Evolutionary conservation across 2,113 vertebrate species (phyloP).

Genomic region (Macquaria ambigua): DNA sequence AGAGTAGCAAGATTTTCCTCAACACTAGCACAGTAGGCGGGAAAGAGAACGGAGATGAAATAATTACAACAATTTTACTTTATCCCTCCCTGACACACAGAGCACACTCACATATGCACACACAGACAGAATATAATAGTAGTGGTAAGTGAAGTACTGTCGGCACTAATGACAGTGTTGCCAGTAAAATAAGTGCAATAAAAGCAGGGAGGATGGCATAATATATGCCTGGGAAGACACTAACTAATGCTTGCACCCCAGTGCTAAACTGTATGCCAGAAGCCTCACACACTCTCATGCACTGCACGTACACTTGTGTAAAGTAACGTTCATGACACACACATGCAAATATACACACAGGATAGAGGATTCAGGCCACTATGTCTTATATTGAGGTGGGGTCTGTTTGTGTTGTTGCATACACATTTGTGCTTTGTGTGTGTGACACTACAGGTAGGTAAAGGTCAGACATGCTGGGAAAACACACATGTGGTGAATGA

Average conservation of each 20-base stretch:
- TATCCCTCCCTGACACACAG: slow-evolving; percentile 56
- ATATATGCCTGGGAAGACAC: slow-evolving; percentile 60
- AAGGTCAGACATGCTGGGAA: not conserved
- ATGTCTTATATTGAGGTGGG: not conserved
- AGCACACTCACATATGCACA: slow-evolving; percentile 37
- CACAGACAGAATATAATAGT: slow-evolving; percentile 62
- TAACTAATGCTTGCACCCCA: slow-evolving; percentile 68
- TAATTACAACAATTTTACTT: slow-evolving; percentile 79
- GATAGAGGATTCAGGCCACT: not conserved
- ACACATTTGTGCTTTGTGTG: not conserved
- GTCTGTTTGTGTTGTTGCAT: not conserved
- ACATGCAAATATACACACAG: not conserved
- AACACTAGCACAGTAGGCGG: slow-evolving; percentile 27
- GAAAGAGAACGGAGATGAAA: slow-evolving; percentile 52
- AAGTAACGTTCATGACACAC: slow-evolving; percentile 1
- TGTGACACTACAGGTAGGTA: not conserved
- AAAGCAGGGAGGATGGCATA: slow-evolving; percentile 63
- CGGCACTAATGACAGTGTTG: slow-evolving; percentile 71
- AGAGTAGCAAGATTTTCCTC: slow-evolving; percentile 3
- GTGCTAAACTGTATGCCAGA: slow-evolving; percentile 24
- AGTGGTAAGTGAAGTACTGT: slow-evolving; percentile 62
- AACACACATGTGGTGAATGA: not conserved
- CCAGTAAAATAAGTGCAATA: slow-evolving; percentile 62
- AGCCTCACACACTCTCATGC: not conserved
- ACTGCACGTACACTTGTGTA: slow-evolving; percentile 5